A percentile compares a stretch with the other conserved stretches of the same genome.
Evolutionary conservation across 2,113 vertebrate genomes (phyloP).

Genomic region (Poicephalus gulielmi): DNA sequence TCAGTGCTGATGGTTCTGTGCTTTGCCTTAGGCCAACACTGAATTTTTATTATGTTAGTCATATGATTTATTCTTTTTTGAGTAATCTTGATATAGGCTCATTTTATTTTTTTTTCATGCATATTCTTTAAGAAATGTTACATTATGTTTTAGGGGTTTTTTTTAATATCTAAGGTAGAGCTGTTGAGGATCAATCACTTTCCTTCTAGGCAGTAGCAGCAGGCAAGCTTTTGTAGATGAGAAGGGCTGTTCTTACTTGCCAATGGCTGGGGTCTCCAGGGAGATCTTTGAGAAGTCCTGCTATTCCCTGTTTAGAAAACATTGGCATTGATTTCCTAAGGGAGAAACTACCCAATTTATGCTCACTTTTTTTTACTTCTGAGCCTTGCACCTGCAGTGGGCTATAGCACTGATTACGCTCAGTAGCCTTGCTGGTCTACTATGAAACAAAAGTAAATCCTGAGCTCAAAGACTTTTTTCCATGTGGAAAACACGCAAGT

Average conservation of each 20-base stretch:
- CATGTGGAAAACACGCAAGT: neutral
- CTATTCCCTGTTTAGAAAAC: neutral
- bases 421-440: neutral
- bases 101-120: neutral
- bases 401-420: neutral
- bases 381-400: neutral
- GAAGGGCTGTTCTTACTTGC: neutral
- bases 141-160: neutral
- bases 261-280: neutral
- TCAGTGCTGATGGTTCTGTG: neutral
- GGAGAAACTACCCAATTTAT: neutral
- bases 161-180: neutral
- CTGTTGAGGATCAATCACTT: neutral
- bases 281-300: neutral
- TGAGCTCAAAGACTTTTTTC: neutral
- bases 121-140: neutral
- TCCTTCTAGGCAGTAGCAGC: neutral
- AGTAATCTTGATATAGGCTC: neutral
- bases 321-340: neutral
- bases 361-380: neutral
- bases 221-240: neutral
- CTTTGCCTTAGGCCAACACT: neutral
- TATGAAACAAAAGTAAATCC: neutral
- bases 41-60: neutral
- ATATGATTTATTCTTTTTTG: neutral